These are phyloP conservation scores for Plagodis pulveraria DNA, from an alignment of 2,888 invertebrate genomes.

Conservation along the genomic window DNA sequence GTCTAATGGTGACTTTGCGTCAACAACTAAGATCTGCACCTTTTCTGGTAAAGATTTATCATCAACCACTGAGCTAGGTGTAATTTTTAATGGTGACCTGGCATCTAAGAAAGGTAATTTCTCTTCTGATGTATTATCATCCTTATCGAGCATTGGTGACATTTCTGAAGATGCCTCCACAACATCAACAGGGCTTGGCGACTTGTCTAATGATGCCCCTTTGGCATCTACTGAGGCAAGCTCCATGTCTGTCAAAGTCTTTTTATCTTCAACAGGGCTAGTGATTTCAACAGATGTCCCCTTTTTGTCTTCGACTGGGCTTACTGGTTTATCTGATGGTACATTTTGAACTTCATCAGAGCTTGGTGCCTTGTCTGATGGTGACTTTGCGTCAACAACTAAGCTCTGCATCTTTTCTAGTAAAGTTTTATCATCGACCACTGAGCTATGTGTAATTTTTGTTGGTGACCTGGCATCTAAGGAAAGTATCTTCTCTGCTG, in stretches of 20 bases:
- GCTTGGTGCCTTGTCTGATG: neutral
- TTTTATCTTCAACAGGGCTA: too few relatives aligned
- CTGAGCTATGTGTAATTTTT: too few relatives aligned
- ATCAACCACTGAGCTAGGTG: conserved; percentile 8
- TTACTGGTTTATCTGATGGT: neutral
- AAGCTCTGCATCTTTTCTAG: neutral
- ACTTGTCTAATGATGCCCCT: neutral
- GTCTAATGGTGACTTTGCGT: conserved; percentile 5
- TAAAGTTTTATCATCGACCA: too few relatives aligned
- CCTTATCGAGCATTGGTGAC: neutral
- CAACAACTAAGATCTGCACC: neutral
- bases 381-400: neutral
- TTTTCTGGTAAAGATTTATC: conserved; percentile 12
- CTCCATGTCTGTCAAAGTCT: too few relatives aligned
- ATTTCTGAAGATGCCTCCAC: neutral
- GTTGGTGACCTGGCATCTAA: too few relatives aligned
- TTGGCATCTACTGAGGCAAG: too few relatives aligned
- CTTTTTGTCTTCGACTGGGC: too few relatives aligned
- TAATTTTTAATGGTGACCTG: conserved; percentile 4
- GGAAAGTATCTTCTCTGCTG: neutral
- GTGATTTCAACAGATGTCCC: too few relatives aligned
- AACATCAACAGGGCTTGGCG: neutral
- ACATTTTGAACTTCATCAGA: conserved; percentile 14
- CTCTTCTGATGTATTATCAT: neutral
- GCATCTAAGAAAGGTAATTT: neutral